Conservation (phyloP, 2,797 vertebrate genomes). For the Sebastes nivosus region DNA sequence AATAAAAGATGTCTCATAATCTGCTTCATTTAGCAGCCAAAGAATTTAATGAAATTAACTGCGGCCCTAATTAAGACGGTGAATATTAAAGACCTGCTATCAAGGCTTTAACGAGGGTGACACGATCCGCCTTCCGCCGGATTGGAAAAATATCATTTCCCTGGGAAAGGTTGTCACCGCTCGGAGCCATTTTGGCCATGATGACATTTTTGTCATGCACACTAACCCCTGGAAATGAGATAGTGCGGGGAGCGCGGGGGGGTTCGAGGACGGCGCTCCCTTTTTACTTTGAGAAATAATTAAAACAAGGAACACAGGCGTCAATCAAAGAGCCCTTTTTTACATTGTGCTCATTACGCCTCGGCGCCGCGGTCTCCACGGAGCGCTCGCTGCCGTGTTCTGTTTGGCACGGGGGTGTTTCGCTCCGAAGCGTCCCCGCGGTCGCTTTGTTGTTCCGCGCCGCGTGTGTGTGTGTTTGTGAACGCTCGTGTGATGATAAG, state of each 20-base stretch:
- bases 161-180: constrained; percentile 86
- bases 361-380: constrained; percentile 27
- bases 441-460: constrained; percentile 56
- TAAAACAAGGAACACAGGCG: constrained; percentile 67
- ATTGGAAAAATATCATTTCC: constrained; percentile 86
- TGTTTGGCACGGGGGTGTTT: constrained; percentile 26
- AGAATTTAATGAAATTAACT: constrained; percentile 99
- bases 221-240: constrained; percentile 80
- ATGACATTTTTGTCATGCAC: constrained; percentile 83
- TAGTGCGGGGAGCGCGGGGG: constrained; percentile 43
- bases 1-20: constrained; percentile 99
- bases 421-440: constrained; percentile 15
- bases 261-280: constrained; percentile 18
- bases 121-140: constrained; percentile 87
- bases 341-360: constrained; percentile 53
- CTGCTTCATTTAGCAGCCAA: constrained; percentile 99
- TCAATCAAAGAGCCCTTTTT: constrained; percentile 63
- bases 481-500: not conserved
- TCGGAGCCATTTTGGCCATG: constrained; percentile 80
- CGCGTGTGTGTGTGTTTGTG: not conserved
- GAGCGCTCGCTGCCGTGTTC: constrained; percentile 1
- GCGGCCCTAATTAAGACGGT: constrained; percentile 98
- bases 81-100: constrained; percentile 98
- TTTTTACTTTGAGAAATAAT: constrained; percentile 74
- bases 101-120: constrained; percentile 91